Base-by-base conservation (phyloP, 2,888 invertebrate species). In the Cheilosia vernalis region DNA sequence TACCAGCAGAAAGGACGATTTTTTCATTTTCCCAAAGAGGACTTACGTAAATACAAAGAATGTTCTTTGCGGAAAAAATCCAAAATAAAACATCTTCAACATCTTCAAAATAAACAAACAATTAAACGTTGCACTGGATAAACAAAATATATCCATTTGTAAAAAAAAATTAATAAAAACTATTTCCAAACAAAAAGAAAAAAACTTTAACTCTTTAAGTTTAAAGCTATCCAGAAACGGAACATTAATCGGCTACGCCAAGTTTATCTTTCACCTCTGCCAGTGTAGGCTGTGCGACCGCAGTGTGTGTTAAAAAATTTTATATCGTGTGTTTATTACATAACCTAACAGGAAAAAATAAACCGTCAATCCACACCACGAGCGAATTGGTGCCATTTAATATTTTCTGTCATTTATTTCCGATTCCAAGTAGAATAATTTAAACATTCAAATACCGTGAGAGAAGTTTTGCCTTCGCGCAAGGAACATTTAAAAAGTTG, bases 31-130 rank as follows among this genome's bases (percentile, higher is more conserved):
- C 4, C 40, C 13, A 63, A 58, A 63, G 67, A 73, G 42, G 67
- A 44, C 79, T 84, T 84, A 79, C 69, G 79, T 84, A 84, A 84
- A 84, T 79, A 84, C 27, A 49, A 42, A 42, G 17, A 9, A 1
- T 27, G 10, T 37, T 27, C 21, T 13, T 19, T 2, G 5, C 2
- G 37, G 51, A 44, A 42, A 79, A 30, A 44, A 21, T 24, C 9
- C 17, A 9, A n/a, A 0, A 27, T n/a, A n/a, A 0, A 27, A 5
- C 19, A 33, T 47, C 17, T n/a, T n/a, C n/a, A n/a, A n/a, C 47
- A 49, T 24, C 21, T 60, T 13, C 27, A 27, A 27, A 7, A 6
- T 27, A 27, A 42, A 51, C 17, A 33, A 27, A 27, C 13, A 15
- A 24, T 21, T 7, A 49, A 47, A 19, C 17, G 2, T 30, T 30